Evolutionary conservation across 2,888 invertebrate species (phyloP), one percentile per base, ranked within the genome.

Genomic region (Harpalus rubripes): DNA sequence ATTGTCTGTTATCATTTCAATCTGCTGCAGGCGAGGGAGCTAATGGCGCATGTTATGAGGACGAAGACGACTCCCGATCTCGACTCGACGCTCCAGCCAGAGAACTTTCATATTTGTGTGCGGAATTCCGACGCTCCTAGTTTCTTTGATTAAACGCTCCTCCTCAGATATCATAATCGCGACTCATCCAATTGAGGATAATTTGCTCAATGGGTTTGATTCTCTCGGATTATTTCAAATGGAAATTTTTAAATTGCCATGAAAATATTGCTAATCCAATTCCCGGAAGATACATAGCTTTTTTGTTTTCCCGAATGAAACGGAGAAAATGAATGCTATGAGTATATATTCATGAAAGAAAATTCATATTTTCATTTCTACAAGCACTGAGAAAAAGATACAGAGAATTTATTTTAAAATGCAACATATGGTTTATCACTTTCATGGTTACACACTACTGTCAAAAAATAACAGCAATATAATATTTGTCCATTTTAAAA

Each of bases 1-100:
- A 74, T 74, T 74, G 72, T 74, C 68, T 68, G 44, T 44, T 74
- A 74, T 74, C 72, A 74, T 74, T 74, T 74, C 72, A 74, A 74
- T 74, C 72, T 74, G 72, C 72, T 74, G 44, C 72, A 74, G 72
- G 72, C 72, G 72, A 74, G 72, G 72, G 72, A 74, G 44, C 72
- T 74, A 74, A 74, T 74, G 72, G 72, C 12, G 16, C 72, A 74
- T 74, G 72, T 74, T 74, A 74, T 74, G 72, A 74, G 72, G 12
- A 22, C 10, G 44, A 52, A 2, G 8, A 5, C n/a, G 15, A 26
- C 39, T 68, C 68, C 68, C 68, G 44, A 52, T 12, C 12, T 52
- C 44, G 44, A 52, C 44, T 3, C 26, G 63, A 6, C 63, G 22
- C 68, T 68, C 39, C 32, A 68, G 18, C 16, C 8, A 32, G 10